These are phyloP conservation scores for Periparus ater DNA, from an alignment of 2,797 vertebrate species.

Conservation along the genomic window DNA sequence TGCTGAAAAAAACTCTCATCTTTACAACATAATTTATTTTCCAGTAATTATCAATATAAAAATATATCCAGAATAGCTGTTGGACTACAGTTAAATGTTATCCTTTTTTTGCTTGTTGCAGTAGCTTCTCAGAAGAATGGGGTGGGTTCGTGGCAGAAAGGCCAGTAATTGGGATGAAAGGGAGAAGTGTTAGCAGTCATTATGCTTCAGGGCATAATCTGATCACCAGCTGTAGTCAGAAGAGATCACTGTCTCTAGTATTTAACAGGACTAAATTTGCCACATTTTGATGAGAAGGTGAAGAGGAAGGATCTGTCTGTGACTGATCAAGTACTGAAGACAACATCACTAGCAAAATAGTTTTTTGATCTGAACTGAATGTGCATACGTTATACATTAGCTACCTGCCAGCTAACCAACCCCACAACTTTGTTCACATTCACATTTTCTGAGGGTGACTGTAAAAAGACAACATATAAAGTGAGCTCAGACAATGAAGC, in stretches of 20 bases:
- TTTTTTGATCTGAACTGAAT: slow-evolving; percentile 36
- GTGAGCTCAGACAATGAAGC: not conserved
- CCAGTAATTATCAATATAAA: not conserved
- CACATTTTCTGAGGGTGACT: not conserved
- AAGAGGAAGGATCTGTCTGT: slow-evolving; percentile 46
- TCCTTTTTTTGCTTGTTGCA: not conserved
- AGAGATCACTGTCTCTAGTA: slow-evolving; percentile 49
- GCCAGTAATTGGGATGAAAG: slow-evolving; percentile 50
- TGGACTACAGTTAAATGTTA: not conserved
- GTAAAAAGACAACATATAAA: not conserved
- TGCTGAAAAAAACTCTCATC: not conserved
- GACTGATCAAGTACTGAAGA: slow-evolving; percentile 44
- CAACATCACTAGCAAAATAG: slow-evolving; percentile 9
- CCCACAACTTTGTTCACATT: slow-evolving; percentile 50
- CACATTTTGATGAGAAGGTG: slow-evolving; percentile 45
- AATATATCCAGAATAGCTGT: not conserved
- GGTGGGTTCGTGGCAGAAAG: not conserved
- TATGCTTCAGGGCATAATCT: slow-evolving; percentile 68
- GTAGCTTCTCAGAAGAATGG: not conserved
- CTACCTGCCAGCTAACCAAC: slow-evolving; percentile 53
- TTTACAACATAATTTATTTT: not conserved
- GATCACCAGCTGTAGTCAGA: slow-evolving; percentile 68
- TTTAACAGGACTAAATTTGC: slow-evolving; percentile 60
- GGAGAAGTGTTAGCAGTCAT: slow-evolving; percentile 45
- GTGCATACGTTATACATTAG: slow-evolving; percentile 1